phyloP scores from a whole-genome alignment of 2,113 vertebrate species.

The Peromyscus maniculatus region DNA sequence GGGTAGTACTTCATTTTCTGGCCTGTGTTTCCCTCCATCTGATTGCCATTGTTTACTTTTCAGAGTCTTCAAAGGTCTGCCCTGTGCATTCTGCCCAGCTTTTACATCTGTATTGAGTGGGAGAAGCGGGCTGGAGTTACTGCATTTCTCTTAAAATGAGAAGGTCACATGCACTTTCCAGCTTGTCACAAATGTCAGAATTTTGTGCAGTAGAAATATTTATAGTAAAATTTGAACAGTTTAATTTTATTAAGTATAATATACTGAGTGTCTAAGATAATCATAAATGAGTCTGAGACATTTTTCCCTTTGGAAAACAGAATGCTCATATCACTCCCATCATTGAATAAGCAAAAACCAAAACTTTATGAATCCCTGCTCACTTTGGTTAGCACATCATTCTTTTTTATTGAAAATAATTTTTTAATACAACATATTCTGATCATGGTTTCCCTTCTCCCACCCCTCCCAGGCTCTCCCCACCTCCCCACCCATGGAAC shows the following conservation, averaged over 20 bases:
- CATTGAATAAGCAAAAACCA: background rate
- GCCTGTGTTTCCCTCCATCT: background rate
- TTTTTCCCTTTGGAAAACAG: background rate
- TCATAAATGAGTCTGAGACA: background rate
- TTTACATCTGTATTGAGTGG: slow-evolving; percentile 30
- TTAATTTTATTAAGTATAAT: background rate
- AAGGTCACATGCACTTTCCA: slow-evolving; percentile 12
- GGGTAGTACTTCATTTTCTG: slow-evolving; percentile 31
- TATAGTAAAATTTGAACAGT: background rate
- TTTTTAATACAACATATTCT: background rate
- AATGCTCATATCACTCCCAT: background rate
- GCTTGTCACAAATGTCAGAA: slow-evolving; percentile 6
- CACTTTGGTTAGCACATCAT: background rate
- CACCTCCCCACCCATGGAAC: background rate
- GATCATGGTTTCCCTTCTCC: background rate
- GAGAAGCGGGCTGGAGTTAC: background rate
- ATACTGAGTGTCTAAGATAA: background rate
- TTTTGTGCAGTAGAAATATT: background rate
- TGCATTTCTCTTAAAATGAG: slow-evolving; percentile 50
- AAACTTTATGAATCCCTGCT: background rate
- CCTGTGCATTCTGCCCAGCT: background rate
- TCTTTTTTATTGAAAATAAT: background rate
- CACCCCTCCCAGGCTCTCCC: background rate
- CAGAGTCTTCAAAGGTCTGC: slow-evolving; percentile 16
- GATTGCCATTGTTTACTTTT: slow-evolving; percentile 48